A percentile compares a stretch with the other conserved stretches of the same genome.
These are phyloP conservation scores for Hipposideros armiger DNA, from an alignment of 2,113 vertebrate genomes.

Conservation along the genomic window DNA sequence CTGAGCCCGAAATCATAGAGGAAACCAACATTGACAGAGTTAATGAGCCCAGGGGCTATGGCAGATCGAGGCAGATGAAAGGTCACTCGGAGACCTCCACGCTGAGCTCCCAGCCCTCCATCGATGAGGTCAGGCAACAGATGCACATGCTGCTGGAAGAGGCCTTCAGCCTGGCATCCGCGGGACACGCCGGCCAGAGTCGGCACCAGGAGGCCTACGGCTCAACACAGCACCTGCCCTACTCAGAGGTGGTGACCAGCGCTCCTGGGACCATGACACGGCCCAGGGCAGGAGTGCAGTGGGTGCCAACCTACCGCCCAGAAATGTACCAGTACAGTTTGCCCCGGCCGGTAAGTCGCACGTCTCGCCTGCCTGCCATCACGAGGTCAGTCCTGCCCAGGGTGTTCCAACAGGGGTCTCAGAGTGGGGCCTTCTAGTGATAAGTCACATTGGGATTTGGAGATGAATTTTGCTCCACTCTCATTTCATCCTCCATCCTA, in stretches of 20 bases:
- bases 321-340: constrained; percentile 98
- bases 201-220: constrained; percentile 92
- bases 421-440: neutral
- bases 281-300: constrained; percentile 93
- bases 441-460: neutral
- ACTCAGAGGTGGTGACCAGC: constrained; percentile 96
- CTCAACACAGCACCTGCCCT: constrained; percentile 92
- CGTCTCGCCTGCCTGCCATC: neutral
- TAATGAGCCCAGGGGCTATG: constrained; percentile 89
- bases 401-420: neutral
- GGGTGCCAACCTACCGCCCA: constrained; percentile 95
- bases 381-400: fast-evolving
- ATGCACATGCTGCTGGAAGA: constrained; percentile 99
- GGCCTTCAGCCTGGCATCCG: constrained; percentile 98
- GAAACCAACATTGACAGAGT: constrained; percentile 97
- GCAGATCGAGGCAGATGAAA: constrained; percentile 92
- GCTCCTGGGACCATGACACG: constrained; percentile 95
- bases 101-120: constrained; percentile 98
- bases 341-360: constrained; percentile 93
- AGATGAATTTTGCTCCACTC: neutral
- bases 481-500: neutral
- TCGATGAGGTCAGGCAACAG: constrained; percentile 98
- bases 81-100: constrained; percentile 98
- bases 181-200: constrained; percentile 93
- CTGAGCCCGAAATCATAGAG: constrained; percentile 97